Conservation (phyloP, 37 sponge, comb jelly and placozoan genomes). For the Aplysina aerophoba region DNA sequence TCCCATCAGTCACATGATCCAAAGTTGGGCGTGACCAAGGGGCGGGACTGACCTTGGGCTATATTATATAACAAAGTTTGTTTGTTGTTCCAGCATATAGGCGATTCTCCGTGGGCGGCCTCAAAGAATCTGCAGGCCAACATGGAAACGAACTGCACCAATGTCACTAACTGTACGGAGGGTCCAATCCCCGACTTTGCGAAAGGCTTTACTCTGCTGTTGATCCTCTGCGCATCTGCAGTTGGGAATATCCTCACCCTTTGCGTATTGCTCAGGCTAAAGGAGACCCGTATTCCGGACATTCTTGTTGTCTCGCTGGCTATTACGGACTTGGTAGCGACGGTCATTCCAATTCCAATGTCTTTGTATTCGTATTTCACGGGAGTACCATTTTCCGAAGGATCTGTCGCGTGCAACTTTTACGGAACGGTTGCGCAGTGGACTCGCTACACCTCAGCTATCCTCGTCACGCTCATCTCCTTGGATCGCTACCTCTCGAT, state of each 20-base stretch:
- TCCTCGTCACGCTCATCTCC: conserved; percentile 70
- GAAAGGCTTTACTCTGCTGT: conserved; percentile 40
- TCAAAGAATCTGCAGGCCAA: not conserved
- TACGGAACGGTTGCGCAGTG: conserved; percentile 58
- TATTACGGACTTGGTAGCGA: conserved; percentile 60
- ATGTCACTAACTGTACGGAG: not conserved
- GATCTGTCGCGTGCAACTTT: conserved; percentile 42
- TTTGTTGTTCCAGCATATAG: no score
- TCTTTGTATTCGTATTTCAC: conserved; percentile 53
- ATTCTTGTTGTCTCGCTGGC: conserved; percentile 72
- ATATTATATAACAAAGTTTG: no score
- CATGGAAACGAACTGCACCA: not conserved
- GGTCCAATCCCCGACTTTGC: not conserved
- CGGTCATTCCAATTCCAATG: conserved; percentile 62
- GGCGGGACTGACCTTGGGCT: no score
- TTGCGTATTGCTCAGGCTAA: conserved; percentile 51
- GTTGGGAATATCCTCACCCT: conserved; percentile 67
- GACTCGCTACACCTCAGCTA: conserved; percentile 60
- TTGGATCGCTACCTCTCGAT: conserved; percentile 82
- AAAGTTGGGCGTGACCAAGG: no score
- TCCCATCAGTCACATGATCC: no score
- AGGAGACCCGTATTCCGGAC: conserved; percentile 69
- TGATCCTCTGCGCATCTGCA: conserved; percentile 44
- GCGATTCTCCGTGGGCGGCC: no score
- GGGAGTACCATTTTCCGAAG: conserved; percentile 9